These are phyloP conservation scores for Drosophila kanekoi DNA, from an alignment of 2,888 invertebrate genomes.

Conservation along the genomic window DNA sequence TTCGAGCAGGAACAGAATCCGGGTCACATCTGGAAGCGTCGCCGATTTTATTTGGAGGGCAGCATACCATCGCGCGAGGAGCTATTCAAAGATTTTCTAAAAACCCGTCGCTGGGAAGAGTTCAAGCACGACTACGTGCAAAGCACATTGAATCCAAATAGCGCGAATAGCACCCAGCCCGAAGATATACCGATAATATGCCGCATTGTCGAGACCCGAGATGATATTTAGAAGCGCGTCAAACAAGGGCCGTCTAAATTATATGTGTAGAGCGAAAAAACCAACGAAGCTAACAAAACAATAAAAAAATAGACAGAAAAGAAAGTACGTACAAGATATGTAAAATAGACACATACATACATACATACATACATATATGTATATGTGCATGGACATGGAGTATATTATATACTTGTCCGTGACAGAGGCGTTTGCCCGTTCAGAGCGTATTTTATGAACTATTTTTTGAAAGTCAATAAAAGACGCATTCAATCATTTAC, in stretches of 20 bases:
- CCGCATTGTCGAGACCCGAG: conserved; percentile 80
- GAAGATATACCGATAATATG: conserved; percentile 84
- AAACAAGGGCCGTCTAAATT: conserved; percentile 3
- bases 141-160: conserved; percentile 56
- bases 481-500: too few species aligned
- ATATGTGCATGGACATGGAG: too few species aligned
- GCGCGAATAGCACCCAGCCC: conserved; percentile 70
- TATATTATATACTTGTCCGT: too few species aligned
- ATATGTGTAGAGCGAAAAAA: neutral
- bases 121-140: conserved; percentile 77
- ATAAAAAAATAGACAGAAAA: too few species aligned
- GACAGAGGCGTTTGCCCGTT: too few species aligned
- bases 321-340: neutral
- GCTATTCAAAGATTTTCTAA: conserved; percentile 79
- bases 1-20: conserved; percentile 86
- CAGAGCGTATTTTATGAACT: too few species aligned
- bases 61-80: conserved; percentile 82
- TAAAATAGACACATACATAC: too few species aligned
- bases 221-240: conserved; percentile 25
- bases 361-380: too few species aligned
- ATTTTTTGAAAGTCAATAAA: too few species aligned
- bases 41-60: conserved; percentile 78
- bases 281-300: too few species aligned
- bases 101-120: conserved; percentile 82
- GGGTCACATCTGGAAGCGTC: conserved; percentile 84